Evolutionary conservation across 2,113 vertebrate species (phyloP).

Genomic region (Ardeotis arabs): DNA sequence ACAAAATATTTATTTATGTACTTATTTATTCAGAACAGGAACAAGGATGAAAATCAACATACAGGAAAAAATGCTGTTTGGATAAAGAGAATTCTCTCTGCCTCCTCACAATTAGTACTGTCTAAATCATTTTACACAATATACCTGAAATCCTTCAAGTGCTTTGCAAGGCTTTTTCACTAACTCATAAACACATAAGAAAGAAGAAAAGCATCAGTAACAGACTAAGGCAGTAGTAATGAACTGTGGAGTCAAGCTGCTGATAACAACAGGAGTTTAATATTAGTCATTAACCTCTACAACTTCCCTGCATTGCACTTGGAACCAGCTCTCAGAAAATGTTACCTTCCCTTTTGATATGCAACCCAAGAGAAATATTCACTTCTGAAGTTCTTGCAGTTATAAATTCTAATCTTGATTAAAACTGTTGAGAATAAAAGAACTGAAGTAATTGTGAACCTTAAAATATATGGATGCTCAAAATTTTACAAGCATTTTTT

Average conservation of each 20-base stretch:
- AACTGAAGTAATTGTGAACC: not conserved
- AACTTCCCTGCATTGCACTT: not conserved
- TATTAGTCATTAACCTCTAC: slow-evolving; percentile 45
- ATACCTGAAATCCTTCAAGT: not conserved
- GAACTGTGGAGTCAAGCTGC: slow-evolving; percentile 28
- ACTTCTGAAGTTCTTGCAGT: not conserved
- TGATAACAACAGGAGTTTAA: slow-evolving; percentile 45
- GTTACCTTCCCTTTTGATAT: not conserved
- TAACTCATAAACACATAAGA: not conserved
- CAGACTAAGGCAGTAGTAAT: slow-evolving; percentile 17
- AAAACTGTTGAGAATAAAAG: not conserved
- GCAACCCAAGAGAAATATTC: not conserved
- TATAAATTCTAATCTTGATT: not conserved
- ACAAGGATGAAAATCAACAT: not conserved
- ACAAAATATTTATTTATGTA: not conserved
- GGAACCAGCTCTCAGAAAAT: not conserved
- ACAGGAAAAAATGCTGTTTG: not conserved
- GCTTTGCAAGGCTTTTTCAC: not conserved
- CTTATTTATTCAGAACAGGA: not conserved
- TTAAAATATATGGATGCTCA: not conserved
- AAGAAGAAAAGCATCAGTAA: slow-evolving; percentile 11
- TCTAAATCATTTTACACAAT: not conserved
- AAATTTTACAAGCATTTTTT: not conserved
- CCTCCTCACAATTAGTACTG: not conserved
- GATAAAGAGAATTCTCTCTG: not conserved